A percentile compares a stretch with the other conserved stretches of the same genome.
phyloP scores from a whole-genome alignment of 2,113 vertebrate species.

The Aldabrachelys gigantea region DNA sequence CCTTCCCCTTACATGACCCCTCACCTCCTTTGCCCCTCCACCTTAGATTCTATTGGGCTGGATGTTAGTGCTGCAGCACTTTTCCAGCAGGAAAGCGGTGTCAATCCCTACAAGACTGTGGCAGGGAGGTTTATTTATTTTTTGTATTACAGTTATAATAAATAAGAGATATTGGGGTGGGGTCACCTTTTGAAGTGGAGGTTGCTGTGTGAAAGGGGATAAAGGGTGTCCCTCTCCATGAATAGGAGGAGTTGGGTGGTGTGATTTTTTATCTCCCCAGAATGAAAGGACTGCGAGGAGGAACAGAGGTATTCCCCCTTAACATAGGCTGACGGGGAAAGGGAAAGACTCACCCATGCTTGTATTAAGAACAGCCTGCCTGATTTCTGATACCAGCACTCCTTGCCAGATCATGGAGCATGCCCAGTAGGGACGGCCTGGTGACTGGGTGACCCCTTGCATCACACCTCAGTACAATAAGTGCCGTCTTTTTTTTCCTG shows the following conservation, averaged over 20 bases:
- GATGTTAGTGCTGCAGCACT: accelerated
- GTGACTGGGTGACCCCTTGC: not conserved
- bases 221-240: accelerated
- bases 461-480: not conserved
- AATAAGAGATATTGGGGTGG: not conserved
- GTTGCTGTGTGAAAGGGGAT: not conserved
- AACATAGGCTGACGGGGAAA: accelerated
- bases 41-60: not conserved
- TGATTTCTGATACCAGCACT: not conserved
- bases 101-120: not conserved
- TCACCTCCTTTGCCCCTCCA: not conserved
- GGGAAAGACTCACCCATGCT: accelerated
- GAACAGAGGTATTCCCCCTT: not conserved
- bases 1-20: not conserved
- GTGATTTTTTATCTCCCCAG: not conserved
- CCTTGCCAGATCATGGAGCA: not conserved
- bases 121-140: not conserved
- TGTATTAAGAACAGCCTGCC: not conserved
- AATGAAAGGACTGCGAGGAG: accelerated
- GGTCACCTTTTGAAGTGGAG: not conserved
- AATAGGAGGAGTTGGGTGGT: not conserved
- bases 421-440: not conserved
- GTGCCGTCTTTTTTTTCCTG: not conserved
- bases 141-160: not conserved
- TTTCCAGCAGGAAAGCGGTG: not conserved